phyloP scores from a whole-genome alignment of 2,888 invertebrate genomes.

The Ctenicera cuprea region DNA sequence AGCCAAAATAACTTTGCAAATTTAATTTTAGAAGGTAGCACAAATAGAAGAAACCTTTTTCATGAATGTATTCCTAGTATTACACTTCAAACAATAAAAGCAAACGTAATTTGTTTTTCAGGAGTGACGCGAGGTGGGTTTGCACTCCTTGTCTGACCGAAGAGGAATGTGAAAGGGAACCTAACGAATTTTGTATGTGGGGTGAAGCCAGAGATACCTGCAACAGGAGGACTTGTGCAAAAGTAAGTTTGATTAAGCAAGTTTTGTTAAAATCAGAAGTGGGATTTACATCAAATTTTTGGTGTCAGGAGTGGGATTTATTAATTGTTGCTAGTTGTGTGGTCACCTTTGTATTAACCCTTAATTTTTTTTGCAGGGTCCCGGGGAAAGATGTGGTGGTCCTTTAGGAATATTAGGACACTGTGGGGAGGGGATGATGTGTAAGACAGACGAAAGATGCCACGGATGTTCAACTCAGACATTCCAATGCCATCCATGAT shows the following conservation, averaged over 20 bases:
- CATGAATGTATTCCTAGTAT: background rate
- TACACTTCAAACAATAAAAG: background rate
- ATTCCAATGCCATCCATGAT: constrained; percentile 62
- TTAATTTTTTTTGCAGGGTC: constrained; percentile 62
- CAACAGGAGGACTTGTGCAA: constrained; percentile 68
- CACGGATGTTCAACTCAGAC: constrained; percentile 68
- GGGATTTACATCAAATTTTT: no score
- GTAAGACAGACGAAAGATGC: constrained; percentile 67
- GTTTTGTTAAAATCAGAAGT: no score
- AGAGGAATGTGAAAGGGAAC: constrained; percentile 66
- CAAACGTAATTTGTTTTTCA: constrained; percentile 37
- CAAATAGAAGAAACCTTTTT: background rate
- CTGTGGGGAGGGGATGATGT: constrained; percentile 69
- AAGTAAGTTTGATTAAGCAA: constrained; percentile 61
- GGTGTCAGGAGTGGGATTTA: no score
- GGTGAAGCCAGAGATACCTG: constrained; percentile 68
- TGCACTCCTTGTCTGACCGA: constrained; percentile 59
- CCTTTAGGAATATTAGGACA: constrained; percentile 63
- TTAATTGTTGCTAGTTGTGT: no score
- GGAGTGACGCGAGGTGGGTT: constrained; percentile 53
- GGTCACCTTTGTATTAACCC: no score
- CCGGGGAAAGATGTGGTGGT: constrained; percentile 69
- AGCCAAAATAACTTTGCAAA: background rate
- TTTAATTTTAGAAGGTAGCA: background rate
- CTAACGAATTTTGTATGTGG: constrained; percentile 65